phyloP scores from a whole-genome alignment of 2,888 invertebrate species.

The Apoda limacodes region DNA sequence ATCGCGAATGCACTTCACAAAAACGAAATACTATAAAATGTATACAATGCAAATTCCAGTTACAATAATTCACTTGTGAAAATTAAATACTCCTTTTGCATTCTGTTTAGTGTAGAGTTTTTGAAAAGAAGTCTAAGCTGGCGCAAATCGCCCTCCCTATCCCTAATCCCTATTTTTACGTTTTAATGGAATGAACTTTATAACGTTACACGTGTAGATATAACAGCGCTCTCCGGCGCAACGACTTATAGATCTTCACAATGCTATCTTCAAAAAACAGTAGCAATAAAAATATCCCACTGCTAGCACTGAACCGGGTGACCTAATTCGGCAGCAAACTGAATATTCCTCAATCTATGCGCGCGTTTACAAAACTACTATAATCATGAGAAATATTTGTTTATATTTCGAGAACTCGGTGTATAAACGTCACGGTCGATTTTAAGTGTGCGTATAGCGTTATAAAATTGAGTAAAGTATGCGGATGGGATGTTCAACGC shows the following conservation, averaged over 20 bases:
- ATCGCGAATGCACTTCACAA: slow-evolving; percentile 58
- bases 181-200: too few relatives aligned
- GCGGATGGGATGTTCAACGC: slow-evolving; percentile 15
- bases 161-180: too few relatives aligned
- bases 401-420: neutral
- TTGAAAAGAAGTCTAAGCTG: too few relatives aligned
- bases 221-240: too few relatives aligned
- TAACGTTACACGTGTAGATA: too few relatives aligned
- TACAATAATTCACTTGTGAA: too few relatives aligned
- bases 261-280: too few relatives aligned
- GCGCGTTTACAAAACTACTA: slow-evolving; percentile 26
- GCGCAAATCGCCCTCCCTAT: too few relatives aligned
- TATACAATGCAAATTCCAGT: too few relatives aligned
- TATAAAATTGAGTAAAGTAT: slow-evolving; percentile 4
- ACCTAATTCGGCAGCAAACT: slow-evolving; percentile 54
- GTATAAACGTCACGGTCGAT: slow-evolving; percentile 5
- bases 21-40: too few relatives aligned
- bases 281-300: slow-evolving; percentile 67
- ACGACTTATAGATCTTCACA: slow-evolving; percentile 53
- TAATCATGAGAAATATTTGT: slow-evolving; percentile 1
- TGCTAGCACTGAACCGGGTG: slow-evolving; percentile 63
- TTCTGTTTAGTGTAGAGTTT: too few relatives aligned
- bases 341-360: slow-evolving; percentile 6
- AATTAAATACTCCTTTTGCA: too few relatives aligned
- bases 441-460: neutral